A percentile compares a stretch with the other conserved stretches of the same genome.
Conservation (phyloP, 1,140 invertebrate species). For the Drosophila lacertosa region DNA sequence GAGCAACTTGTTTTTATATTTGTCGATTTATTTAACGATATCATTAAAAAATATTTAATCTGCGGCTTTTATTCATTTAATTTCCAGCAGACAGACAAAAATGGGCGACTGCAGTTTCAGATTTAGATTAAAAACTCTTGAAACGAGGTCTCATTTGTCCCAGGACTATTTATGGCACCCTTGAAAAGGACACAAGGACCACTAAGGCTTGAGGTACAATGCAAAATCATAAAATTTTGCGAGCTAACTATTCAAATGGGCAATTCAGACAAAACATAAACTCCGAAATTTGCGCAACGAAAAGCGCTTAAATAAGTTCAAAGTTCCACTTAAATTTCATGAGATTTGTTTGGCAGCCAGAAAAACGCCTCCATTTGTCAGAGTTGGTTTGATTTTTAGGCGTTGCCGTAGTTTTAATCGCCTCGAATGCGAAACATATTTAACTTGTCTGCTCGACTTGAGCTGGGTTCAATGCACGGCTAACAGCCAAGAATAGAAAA, state of each 20-base stretch:
- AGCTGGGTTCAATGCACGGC: slow-evolving; percentile 43
- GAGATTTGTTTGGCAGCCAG: slow-evolving; percentile 20
- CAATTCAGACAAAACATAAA: not conserved
- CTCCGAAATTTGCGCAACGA: not conserved
- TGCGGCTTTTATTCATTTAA: too few relatives aligned
- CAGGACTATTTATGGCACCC: too few relatives aligned
- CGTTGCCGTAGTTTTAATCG: slow-evolving; percentile 23
- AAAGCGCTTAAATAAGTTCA: slow-evolving; percentile 34
- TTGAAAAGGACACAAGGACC: too few relatives aligned
- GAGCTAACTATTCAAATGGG: slow-evolving; percentile 14
- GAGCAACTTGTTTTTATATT: too few relatives aligned
- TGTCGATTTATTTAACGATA: too few relatives aligned
- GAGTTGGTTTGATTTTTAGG: slow-evolving; percentile 2
- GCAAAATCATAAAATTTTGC: not conserved
- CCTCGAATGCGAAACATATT: slow-evolving; percentile 48
- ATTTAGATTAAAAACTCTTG: too few relatives aligned
- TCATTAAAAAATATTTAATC: too few relatives aligned
- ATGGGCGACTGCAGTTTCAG: too few relatives aligned
- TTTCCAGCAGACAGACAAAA: too few relatives aligned
- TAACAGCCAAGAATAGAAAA: slow-evolving; percentile 4
- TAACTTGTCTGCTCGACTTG: slow-evolving; percentile 26
- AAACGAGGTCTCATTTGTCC: too few relatives aligned
- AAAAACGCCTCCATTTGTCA: slow-evolving; percentile 25
- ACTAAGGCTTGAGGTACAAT: not conserved
- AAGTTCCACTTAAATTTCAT: slow-evolving; percentile 45